These are phyloP conservation scores for Hermetia illucens DNA, from an alignment of 1,140 invertebrate genomes.

Conservation along the genomic window DNA sequence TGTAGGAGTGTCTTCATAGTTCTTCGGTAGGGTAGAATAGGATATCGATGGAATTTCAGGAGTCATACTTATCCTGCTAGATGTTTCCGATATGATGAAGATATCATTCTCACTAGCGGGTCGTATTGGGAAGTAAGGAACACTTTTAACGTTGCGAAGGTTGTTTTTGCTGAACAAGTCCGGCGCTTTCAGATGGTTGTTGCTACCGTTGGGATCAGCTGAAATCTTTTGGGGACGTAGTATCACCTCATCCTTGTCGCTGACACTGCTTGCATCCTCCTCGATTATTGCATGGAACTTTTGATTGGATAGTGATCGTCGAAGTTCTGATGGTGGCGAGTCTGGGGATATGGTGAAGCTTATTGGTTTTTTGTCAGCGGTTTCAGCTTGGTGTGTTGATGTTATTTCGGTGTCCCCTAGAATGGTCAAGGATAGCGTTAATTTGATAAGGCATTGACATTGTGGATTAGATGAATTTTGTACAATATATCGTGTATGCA, in stretches of 20 bases:
- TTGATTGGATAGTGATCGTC: constrained; percentile 19
- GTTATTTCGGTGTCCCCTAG: too few relatives aligned
- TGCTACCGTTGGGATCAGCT: constrained; percentile 2
- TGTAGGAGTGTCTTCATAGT: constrained; percentile 29
- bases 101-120: constrained; percentile 27
- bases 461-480: too few relatives aligned
- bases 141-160: constrained; percentile 22
- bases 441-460: too few relatives aligned
- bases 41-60: constrained; percentile 30
- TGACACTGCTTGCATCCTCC: constrained; percentile 10
- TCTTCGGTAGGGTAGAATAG: constrained; percentile 25
- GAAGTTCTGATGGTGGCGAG: constrained; percentile 21
- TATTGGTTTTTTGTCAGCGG: constrained; percentile 17
- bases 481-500: too few relatives aligned
- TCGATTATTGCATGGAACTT: constrained; percentile 24
- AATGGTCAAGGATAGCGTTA: too few relatives aligned
- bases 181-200: constrained; percentile 8
- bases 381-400: too few relatives aligned
- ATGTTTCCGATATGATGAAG: constrained; percentile 20
- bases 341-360: constrained; percentile 23
- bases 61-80: constrained; percentile 27
- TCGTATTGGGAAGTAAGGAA: constrained; percentile 20
- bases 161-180: constrained; percentile 5
- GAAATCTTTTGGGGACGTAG: constrained; percentile 16
- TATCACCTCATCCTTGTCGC: constrained; percentile 21